Conservation (phyloP, 2,797 vertebrate species). For the Danio aesculapii region DNA sequence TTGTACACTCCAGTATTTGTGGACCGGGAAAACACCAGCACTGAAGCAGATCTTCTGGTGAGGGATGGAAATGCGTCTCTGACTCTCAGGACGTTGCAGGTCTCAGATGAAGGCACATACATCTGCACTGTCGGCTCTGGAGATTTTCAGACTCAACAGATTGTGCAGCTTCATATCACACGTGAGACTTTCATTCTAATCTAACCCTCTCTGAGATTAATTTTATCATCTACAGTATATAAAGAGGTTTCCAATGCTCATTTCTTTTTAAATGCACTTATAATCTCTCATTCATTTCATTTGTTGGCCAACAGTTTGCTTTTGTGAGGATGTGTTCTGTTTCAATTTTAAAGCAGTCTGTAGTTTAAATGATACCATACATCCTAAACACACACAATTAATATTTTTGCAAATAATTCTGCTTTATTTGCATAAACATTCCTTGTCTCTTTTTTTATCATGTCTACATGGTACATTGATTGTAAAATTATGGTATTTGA, state of each 20-base stretch:
- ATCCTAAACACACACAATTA: no score
- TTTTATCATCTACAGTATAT: not conserved
- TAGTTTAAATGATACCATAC: no score
- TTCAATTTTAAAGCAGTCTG: no score
- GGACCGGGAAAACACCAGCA: slow-evolving; percentile 67
- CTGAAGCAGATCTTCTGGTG: slow-evolving; percentile 68
- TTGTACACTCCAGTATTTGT: slow-evolving; percentile 63
- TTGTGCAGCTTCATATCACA: slow-evolving; percentile 76
- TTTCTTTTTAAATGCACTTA: not conserved
- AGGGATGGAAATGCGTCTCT: slow-evolving; percentile 78
- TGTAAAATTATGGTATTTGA: no score
- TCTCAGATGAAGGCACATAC: slow-evolving; percentile 83
- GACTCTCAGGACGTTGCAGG: slow-evolving; percentile 71
- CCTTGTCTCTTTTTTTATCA: no score
- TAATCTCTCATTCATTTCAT: not conserved
- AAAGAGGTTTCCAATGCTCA: not conserved
- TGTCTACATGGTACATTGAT: no score
- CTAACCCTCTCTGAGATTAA: not conserved
- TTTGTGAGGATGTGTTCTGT: not conserved
- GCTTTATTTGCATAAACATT: no score
- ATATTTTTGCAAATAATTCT: no score
- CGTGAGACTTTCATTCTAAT: slow-evolving; percentile 72
- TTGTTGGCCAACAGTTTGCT: not conserved
- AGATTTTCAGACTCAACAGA: slow-evolving; percentile 80
- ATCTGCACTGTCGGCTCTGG: slow-evolving; percentile 80